A percentile compares a stretch with the other conserved stretches of the same genome.
Evolutionary conservation across 2,797 vertebrate species (phyloP).

Genomic region (Glossophaga mutica): DNA sequence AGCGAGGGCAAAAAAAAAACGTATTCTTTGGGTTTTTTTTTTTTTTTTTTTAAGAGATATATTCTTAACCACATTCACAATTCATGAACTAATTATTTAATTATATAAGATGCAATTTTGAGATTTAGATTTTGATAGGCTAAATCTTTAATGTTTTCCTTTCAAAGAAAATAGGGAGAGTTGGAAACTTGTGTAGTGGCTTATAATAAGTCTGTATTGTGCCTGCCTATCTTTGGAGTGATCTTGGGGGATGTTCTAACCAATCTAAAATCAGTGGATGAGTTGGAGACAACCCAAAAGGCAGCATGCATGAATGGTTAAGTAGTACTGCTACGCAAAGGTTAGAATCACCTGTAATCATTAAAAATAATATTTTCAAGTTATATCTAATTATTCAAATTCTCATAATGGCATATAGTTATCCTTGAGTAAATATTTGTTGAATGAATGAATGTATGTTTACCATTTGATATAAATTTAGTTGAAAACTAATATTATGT

Average conservation of each 20-base stretch:
- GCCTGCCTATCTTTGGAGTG: background rate
- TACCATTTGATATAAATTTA: background rate
- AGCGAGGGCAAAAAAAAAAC: background rate
- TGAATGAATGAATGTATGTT: background rate
- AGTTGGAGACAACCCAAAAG: background rate
- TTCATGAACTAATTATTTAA: conserved; percentile 11
- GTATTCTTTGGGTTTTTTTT: too few species aligned
- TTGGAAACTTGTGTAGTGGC: background rate
- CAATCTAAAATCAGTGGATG: background rate
- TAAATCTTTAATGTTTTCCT: conserved; percentile 18
- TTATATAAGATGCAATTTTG: background rate
- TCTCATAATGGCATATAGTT: background rate
- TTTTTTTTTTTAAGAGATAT: background rate
- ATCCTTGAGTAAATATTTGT: background rate
- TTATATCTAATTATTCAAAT: background rate
- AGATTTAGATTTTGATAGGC: background rate
- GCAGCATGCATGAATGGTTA: background rate
- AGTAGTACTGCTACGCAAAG: background rate
- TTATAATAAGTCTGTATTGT: background rate
- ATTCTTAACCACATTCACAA: background rate
- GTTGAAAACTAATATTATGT: background rate
- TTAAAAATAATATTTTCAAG: background rate
- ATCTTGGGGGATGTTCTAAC: background rate
- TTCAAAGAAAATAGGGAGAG: background rate
- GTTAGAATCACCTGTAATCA: background rate